A percentile compares a stretch with the other conserved stretches of the same genome.
phyloP scores from a whole-genome alignment of 2,888 invertebrate species.

The Synergus itoensis region DNA sequence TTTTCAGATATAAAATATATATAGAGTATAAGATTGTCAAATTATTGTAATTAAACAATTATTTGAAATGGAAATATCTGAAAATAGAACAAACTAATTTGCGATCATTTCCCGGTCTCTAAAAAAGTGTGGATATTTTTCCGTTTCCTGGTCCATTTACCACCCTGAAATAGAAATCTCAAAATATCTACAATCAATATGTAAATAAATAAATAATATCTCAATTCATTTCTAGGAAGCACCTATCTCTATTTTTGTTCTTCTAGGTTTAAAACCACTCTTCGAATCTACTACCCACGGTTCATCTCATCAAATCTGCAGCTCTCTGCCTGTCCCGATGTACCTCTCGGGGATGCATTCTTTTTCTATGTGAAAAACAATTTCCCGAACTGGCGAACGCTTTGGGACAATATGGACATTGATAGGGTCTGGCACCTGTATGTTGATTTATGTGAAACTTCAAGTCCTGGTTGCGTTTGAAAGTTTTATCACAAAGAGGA shows the following conservation, averaged over 20 bases:
- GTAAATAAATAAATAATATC: constrained; percentile 22
- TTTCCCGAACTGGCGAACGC: constrained; percentile 87
- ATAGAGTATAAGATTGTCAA: no score
- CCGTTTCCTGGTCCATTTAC: neutral
- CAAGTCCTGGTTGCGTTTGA: constrained; percentile 87
- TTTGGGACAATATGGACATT: constrained; percentile 87
- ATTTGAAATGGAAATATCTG: no score
- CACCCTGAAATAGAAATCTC: neutral
- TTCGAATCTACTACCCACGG: constrained; percentile 57
- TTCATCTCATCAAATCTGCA: constrained; percentile 80
- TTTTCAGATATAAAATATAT: no score
- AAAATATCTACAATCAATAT: neutral
- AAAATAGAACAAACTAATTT: no score
- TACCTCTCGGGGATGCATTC: constrained; percentile 85
- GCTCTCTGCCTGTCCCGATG: constrained; percentile 80
- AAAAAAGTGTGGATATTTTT: no score
- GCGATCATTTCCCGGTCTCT: no score
- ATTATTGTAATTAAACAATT: no score
- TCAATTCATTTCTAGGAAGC: constrained; percentile 7
- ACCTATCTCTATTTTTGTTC: constrained; percentile 38
- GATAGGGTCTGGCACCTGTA: constrained; percentile 86
- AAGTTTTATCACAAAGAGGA: constrained; percentile 84
- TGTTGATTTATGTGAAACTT: constrained; percentile 89
- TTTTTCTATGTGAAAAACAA: constrained; percentile 85
- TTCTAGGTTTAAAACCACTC: constrained; percentile 56